Evolutionary conservation across 1,140 invertebrate genomes (phyloP), one percentile per base, ranked within the genome.

Genomic region (Drosophila bocqueti): DNA sequence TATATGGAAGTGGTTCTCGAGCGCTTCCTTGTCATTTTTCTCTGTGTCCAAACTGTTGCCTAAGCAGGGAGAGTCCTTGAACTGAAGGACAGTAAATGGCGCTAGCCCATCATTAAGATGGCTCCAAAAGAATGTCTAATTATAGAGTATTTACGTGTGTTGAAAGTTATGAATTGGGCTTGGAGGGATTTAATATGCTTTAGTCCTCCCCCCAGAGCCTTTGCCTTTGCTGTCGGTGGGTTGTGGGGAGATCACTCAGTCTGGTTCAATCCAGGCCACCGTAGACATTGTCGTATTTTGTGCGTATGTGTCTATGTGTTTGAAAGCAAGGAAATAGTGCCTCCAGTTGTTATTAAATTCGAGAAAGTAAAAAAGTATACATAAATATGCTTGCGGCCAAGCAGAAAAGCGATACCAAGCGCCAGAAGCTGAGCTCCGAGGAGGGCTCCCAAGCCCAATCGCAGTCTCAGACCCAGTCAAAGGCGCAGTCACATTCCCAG

Each of bases 361-460:
- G 21, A 52, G 15, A 8, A 47, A 72, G 45, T 40, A 50, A 10
- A 40, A 3, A 38, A 31, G n/a, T n/a, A 50, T 15, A 47, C 31
- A 45, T 8, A 43, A 21, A 38, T 21, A 81, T 72, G 84, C 45
- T 87, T 4, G 58, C 76, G 68, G 63, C 57, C 21, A 86, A 83
- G 60, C 79, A 76, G 42, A 29, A 52, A 16, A 21, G 15, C 34
- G 34, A 55, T 2, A 81, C 65, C 10, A 74, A 68, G 11, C 66
- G 76, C 26, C 71, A 66, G 52, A 73, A 73, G 60, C 31, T 79
- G n/a, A 79, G 87, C 54, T 52, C 58, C 50, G 72, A 79, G 24
- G 63, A 54, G 4, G 77, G 81, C 1, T 24, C 59, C 46, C 65
- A 71, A 7, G 43, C 58, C 4, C 77, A 89, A 8, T 63, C 73